Evolutionary conservation across 53 echinoderm and acorn worm species (phyloP), one percentile per base, ranked within the genome.

Genomic region (Holothuria scabra): DNA sequence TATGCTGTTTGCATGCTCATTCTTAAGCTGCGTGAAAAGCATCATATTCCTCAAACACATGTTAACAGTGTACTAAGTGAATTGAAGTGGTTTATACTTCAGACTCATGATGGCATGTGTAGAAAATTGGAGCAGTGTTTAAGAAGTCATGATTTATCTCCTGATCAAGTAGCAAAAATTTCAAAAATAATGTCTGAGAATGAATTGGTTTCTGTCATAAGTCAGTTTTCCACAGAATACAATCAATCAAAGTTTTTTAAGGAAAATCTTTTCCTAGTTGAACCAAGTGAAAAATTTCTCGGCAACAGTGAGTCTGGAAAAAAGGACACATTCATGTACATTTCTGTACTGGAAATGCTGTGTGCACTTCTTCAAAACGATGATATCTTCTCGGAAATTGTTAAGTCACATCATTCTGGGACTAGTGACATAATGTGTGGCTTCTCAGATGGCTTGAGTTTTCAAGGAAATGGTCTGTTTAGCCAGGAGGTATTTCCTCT

Each of bases 261-360:
- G 66, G 66, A 66, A 24, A 28, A 25, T 10, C 64, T 64, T 21
- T 10, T 25, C n/a, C 16, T 64, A 25, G n/a, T 64, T 64, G 64
- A 64, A 64, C 64, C 64, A 64, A 64, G 14, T 18, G 64, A 18
- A 28, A 21, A 25, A 18, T 25, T 21, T 64, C 3, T 64, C 11
- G 64, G 64, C 11, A 23, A 64, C 11, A 21, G 28, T 21, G 16
- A 64, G 28, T 23, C 11, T 12, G 64, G 4, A 28, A 64, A 21
- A 64, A 21, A 64, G 64, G 64, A 64, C 11, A 18, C 64, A 23
- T 64, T 25, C 64, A 64, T 64, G 64, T 64, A 64, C n/a, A 64
- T 64, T 10, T 28, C 64, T 64, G n/a, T 64, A 0, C n/a, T 64
- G 64, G n/a, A 64, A 64, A 64, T 64, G 64, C 64, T 64, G 11